Evolutionary conservation across 1,140 invertebrate genomes (phyloP), one percentile per base, ranked within the genome.

Genomic region (Trichonephila clavipes): DNA sequence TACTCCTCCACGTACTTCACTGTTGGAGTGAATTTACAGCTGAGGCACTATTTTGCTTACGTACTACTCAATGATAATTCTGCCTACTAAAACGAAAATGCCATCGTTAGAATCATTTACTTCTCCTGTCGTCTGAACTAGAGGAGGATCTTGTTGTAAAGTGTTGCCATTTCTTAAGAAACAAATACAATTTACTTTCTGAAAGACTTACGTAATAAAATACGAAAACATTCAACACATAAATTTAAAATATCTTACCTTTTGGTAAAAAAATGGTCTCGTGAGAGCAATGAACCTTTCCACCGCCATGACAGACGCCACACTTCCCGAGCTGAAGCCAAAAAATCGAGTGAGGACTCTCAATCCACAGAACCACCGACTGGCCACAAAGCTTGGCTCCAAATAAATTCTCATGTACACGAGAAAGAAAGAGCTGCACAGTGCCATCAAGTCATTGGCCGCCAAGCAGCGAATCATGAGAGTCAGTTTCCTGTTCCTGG

Each of bases 271-370:
- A 95, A 98, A 98, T 40, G 98, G 98, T 94, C 97, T 97, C 0
- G 98, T 98, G 87, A 98, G 96, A 10, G 98, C 98, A 93, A 98
- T 96, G 97, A 97, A 98, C 90, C 98, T 96, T 95, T 98, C 98
- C 21, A 97, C 96, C 3, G 98, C 98, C 98, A 98, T 98, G 10
- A 98, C 97, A 95, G 97, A 97, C 18, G 98, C 97, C 77, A 98
- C 98, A 95, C 97, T 98, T 8, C 98, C 98, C 44, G 98, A 98
- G 90, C 98, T 97, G 2, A 98, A 96, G 8, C 98, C 98, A 95
- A 98, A 98, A 77, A 97, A 97, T 19, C 98, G 96, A 96, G 98
- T 97, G 12, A 98, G 95, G 1, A 98, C 97, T 66, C 97, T 96
- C 40, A 97, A 95, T n/a, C 96, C 96, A 95, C 98, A 98, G 95